phyloP scores from a whole-genome alignment of 2,113 vertebrate species.

The Aix galericulata region DNA sequence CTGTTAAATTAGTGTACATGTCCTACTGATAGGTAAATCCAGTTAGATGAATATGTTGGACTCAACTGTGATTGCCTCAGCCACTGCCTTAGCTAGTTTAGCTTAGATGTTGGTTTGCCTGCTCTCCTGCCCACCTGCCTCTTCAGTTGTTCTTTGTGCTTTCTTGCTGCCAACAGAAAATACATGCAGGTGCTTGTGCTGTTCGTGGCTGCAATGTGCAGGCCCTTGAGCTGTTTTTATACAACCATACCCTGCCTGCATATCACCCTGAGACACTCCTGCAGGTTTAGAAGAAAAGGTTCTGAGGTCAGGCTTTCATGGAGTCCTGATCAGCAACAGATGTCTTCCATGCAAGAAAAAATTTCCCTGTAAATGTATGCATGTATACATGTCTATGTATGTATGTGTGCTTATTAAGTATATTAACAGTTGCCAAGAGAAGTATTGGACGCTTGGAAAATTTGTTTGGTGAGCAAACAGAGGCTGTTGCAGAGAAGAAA shows the following conservation, averaged over 20 bases:
- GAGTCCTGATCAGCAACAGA: slow-evolving; percentile 64
- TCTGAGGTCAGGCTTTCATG: slow-evolving; percentile 7
- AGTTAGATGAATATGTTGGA: neutral
- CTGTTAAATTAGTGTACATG: slow-evolving; percentile 23
- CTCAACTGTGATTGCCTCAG: slow-evolving; percentile 1
- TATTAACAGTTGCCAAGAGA: slow-evolving; percentile 55
- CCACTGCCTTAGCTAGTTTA: neutral
- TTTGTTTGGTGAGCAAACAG: slow-evolving; percentile 59
- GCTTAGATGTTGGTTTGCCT: neutral
- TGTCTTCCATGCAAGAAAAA: slow-evolving; percentile 50
- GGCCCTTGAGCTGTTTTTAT: slow-evolving; percentile 14
- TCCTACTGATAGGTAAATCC: slow-evolving; percentile 49
- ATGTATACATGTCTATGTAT: too few species aligned
- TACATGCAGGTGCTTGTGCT: neutral
- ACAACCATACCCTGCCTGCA: neutral
- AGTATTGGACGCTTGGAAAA: slow-evolving; percentile 30
- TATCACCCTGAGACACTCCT: slow-evolving; percentile 1
- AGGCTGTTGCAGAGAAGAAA: slow-evolving; percentile 50
- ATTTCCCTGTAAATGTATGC: neutral
- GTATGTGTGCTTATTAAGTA: neutral
- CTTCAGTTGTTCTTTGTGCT: neutral
- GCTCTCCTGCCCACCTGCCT: neutral
- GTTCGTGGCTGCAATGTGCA: neutral
- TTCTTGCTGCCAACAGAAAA: neutral
- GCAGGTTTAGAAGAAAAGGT: slow-evolving; percentile 29